Base-by-base conservation (phyloP, 92 coral and sea anemone genomes). In the Palythoa heliodiscus region DNA sequence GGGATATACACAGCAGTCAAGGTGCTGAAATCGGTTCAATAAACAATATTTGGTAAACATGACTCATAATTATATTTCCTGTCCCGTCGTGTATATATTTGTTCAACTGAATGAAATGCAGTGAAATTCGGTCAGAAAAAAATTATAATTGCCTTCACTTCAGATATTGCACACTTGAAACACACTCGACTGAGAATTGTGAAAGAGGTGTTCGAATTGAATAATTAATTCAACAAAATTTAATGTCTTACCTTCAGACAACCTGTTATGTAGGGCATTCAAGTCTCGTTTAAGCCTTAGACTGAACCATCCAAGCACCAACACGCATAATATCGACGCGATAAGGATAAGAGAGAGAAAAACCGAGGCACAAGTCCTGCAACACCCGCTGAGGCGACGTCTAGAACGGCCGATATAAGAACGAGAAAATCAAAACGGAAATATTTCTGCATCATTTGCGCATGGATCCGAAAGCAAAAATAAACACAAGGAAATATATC, bases 241-340 rank as follows among this genome's bases (percentile, higher is more conserved):
- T 4, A 58, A 15, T 14, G 24, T 23, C 3, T 3, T 82, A 94
- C 95, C 98, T 94, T 94, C 91, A 6, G 93, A 91, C 69, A 94
- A 83, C 53, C 95, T 86, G 82, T 86, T 92, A 73, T 89, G 90
- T 39, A 94, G 88, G 82, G 86, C 63, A 64, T 94, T 90, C 76
- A 94, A 70, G 89, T 94, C 98, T 52, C 98, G 93, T 71, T 92
- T 94, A 40, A 94, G 90, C n/a, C 98, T 88, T 24, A 94, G 75
- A 68, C 95, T 94, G 74, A 92, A 94, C 98, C 98, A 94, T 17
- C 98, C 95, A 69, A 94, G 87, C 2, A 94, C 98, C 57, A 94
- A 88, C 40, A 94, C 98, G 86, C 95, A 92, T 47, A 94, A 79
- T 69, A 94, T 86, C 19, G 98, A 94, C 11, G 98, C 98, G 1